Percentiles rank a stretch among this genome's conserved stretches.
These are phyloP conservation scores for Vanacampus margaritifer DNA, from an alignment of 2,113 vertebrate species.

Conservation along the genomic window DNA sequence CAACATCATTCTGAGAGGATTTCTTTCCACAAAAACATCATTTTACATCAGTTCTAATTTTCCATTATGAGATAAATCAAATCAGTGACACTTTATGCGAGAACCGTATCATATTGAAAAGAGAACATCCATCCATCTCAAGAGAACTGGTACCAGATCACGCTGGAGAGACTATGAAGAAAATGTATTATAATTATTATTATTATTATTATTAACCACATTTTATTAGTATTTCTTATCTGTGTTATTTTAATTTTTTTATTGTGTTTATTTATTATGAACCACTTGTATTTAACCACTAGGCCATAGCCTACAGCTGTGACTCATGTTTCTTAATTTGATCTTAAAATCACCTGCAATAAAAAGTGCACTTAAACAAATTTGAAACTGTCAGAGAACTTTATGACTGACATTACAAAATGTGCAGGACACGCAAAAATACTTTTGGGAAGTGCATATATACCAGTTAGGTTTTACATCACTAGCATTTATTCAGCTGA, in stretches of 20 bases:
- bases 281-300: no score
- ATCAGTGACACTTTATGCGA: no score
- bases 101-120: not conserved
- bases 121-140: not conserved
- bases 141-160: no score
- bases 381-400: slow-evolving; percentile 5
- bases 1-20: slow-evolving; percentile 14
- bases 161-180: no score
- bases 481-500: slow-evolving; percentile 66
- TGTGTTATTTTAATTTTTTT: no score
- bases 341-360: not conserved
- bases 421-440: slow-evolving; percentile 19
- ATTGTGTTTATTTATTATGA: no score
- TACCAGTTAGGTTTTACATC: slow-evolving; percentile 43
- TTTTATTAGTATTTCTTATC: no score
- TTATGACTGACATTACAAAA: slow-evolving; percentile 27
- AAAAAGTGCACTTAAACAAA: not conserved
- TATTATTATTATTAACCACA: no score
- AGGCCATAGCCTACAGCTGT: no score
- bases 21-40: not conserved
- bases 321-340: not conserved
- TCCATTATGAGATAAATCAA: slow-evolving; percentile 3
- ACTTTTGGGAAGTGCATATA: slow-evolving; percentile 40
- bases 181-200: no score
- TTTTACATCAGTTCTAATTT: slow-evolving; percentile 14